Base-by-base conservation (phyloP, 2,797 vertebrate species). In the Perodicticus potto region DNA sequence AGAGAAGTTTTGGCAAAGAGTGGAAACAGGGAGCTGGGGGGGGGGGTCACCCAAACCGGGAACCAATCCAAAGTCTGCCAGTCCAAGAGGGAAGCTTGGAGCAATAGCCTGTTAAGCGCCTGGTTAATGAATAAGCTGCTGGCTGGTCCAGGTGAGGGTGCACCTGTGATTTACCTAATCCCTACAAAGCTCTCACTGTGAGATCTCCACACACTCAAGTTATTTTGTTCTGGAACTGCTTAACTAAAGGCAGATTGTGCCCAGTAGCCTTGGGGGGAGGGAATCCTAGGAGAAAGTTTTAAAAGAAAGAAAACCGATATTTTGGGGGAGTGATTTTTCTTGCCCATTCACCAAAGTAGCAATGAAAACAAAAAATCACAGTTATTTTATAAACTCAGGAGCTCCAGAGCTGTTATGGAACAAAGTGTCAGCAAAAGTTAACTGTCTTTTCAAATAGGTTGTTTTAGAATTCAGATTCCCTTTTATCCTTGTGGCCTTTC, bases 131-230 rank as follows among this genome's bases (percentile, higher is more conserved):
- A 72, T 88, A 92, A 93, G 82, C 95, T 16, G 89, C 29, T 9
- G 86, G 96, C 94, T 92, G 88, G 34, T 59, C 65, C 89, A 91
- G 96, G 95, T 73, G 34, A 94, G 94, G 45, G 84, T 40, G 63
- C 93, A 94, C 96, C 97, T 97, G 97, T 65, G 92, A 86, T 61
- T 94, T 91, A 53, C 88, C 88, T 86, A 80, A 95, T 89, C 95
- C 80, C 82, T 11, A 25, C 77, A 86, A 61, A 40, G 77, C 85
- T 65, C 27, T 2, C 43, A 7, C 89, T 43, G 1, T 2, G 65
- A 34, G 84, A 83, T 8, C 86, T 9, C 82, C 86, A 40, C 40
- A 23, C 23, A 14, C 63, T 25, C 69, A 11, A 65, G 63, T 27
- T 5, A 7, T 37, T 59, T 65, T 45, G 85, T 7, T 3, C 55